Percentiles rank a stretch among this genome's conserved stretches.
phyloP scores from a whole-genome alignment of 2,888 invertebrate species.

The Caenorhabditis sulstoni region DNA sequence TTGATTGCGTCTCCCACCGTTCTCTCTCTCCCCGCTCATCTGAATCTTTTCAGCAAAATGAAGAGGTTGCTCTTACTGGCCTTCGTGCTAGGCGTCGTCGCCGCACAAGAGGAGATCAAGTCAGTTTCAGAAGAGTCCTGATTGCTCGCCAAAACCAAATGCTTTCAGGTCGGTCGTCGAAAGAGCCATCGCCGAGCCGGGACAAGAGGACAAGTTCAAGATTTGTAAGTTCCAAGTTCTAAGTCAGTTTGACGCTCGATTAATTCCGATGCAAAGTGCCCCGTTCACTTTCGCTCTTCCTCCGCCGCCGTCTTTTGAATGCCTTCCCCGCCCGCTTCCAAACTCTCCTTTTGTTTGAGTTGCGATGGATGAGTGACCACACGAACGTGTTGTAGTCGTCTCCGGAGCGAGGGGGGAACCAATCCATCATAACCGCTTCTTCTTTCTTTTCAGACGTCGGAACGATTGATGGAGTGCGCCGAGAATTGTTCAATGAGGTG shows the following conservation, averaged over 20 bases:
- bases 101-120: conserved; percentile 45
- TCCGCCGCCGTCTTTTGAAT: conserved; percentile 11
- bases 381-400: not conserved
- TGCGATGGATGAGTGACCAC: conserved; percentile 23
- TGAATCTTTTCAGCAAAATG: conserved; percentile 42
- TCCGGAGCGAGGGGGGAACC: not conserved
- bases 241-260: conserved; percentile 30
- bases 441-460: conserved; percentile 66
- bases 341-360: conserved; percentile 22
- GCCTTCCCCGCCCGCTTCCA: not conserved
- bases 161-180: conserved; percentile 36
- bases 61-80: conserved; percentile 51
- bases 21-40: not conserved
- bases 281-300: conserved; percentile 17
- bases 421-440: not conserved
- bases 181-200: conserved; percentile 52
- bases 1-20: not conserved
- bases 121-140: conserved; percentile 29
- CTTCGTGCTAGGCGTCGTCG: conserved; percentile 18
- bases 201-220: conserved; percentile 62
- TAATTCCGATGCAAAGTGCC: conserved; percentile 16
- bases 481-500: conserved; percentile 72
- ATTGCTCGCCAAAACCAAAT: not conserved
- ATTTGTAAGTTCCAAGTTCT: conserved; percentile 61
- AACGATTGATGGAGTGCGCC: conserved; percentile 71